phyloP scores from a whole-genome alignment of 2,888 invertebrate species.

The Hirtodrosophila cameraria region DNA sequence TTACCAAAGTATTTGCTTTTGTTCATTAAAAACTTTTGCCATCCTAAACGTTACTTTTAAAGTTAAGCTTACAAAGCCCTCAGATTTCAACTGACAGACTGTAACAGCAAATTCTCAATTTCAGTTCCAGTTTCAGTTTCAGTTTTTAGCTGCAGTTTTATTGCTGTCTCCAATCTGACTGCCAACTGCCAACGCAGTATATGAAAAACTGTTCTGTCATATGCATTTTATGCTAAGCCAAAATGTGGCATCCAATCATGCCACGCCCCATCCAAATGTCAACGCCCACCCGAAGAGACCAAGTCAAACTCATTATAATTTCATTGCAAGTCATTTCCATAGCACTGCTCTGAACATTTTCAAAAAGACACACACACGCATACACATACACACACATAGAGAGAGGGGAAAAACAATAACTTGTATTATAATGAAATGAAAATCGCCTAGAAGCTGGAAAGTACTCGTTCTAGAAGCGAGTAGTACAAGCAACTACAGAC shows the following conservation, averaged over 20 bases:
- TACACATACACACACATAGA: background rate
- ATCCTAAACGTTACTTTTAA: too few species aligned
- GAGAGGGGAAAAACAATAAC: constrained; percentile 54
- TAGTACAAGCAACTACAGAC: constrained; percentile 31
- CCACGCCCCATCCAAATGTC: constrained; percentile 31
- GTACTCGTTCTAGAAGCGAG: constrained; percentile 13
- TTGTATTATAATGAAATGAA: constrained; percentile 72
- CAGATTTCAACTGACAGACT: constrained; percentile 12
- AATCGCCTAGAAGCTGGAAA: constrained; percentile 65
- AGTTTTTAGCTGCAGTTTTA: too few species aligned
- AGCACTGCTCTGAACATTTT: constrained; percentile 28
- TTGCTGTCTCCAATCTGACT: background rate
- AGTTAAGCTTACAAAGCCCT: too few species aligned
- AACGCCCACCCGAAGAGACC: constrained; percentile 39
- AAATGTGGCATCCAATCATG: constrained; percentile 44
- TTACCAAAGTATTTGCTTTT: too few species aligned
- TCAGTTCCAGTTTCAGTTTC: background rate
- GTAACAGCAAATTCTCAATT: background rate
- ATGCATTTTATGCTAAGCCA: constrained; percentile 57
- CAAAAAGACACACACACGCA: constrained; percentile 15
- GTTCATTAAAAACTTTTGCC: too few species aligned
- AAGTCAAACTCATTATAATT: constrained; percentile 70
- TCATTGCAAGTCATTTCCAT: constrained; percentile 73
- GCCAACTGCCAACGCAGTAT: constrained; percentile 20
- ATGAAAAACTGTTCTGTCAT: constrained; percentile 33